These are phyloP conservation scores for Pleuronectes platessa DNA, from an alignment of 2,113 vertebrate species.

Conservation along the genomic window DNA sequence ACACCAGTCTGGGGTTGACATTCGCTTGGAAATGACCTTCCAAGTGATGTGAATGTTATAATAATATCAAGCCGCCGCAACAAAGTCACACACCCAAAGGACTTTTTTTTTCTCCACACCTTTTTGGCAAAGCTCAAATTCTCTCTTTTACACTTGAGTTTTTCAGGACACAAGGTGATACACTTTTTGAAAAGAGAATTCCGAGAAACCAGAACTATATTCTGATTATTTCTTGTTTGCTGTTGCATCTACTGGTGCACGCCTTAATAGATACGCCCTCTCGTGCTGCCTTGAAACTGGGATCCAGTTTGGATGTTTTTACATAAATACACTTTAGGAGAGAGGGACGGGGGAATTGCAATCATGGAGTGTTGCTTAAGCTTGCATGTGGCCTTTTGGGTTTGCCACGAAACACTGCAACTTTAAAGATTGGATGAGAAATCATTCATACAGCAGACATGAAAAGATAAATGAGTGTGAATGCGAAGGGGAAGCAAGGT, in stretches of 20 bases:
- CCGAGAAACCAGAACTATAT: constrained; percentile 19
- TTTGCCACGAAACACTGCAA: constrained; percentile 31
- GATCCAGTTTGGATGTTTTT: constrained; percentile 19
- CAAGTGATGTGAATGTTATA: constrained; percentile 68
- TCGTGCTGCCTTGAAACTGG: neutral
- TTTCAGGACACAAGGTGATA: neutral
- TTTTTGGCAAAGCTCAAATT: constrained; percentile 29
- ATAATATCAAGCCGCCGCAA: constrained; percentile 62
- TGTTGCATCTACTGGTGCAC: constrained; percentile 1
- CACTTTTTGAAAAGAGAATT: constrained; percentile 34
- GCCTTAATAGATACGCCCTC: constrained; percentile 1
- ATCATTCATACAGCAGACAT: constrained; percentile 39
- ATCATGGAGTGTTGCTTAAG: constrained; percentile 13
- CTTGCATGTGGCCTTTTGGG: constrained; percentile 38
- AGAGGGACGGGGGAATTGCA: constrained; percentile 3
- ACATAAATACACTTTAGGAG: constrained; percentile 15
- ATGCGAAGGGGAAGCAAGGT: constrained; percentile 24
- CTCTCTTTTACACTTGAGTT: constrained; percentile 18
- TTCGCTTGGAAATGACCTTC: constrained; percentile 68
- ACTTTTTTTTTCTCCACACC: constrained; percentile 32
- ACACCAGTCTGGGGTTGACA: constrained; percentile 50
- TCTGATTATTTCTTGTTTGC: neutral
- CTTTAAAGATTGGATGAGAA: constrained; percentile 45
- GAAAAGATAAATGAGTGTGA: constrained; percentile 48
- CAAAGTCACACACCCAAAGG: constrained; percentile 60